A percentile compares a stretch with the other conserved stretches of the same genome.
Evolutionary conservation across 2,797 vertebrate genomes (phyloP).

Genomic region (Discoglossus pictus): DNA sequence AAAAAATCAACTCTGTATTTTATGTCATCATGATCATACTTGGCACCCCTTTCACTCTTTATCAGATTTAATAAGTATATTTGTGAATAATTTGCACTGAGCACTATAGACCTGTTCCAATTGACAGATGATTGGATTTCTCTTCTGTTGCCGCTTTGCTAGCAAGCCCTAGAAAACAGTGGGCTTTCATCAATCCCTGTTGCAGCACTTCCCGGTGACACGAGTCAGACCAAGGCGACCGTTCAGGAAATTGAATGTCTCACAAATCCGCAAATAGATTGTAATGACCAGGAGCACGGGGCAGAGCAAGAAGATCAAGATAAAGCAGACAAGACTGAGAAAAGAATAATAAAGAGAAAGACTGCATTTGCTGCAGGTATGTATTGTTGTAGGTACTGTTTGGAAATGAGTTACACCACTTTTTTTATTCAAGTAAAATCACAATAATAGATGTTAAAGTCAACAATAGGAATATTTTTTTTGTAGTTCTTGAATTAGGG

Average conservation of each 20-base stretch:
- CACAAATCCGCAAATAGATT: conserved; percentile 62
- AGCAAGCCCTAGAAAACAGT: conserved; percentile 99
- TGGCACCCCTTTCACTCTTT: background rate
- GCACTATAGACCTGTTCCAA: conserved; percentile 25
- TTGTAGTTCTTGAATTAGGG: no score
- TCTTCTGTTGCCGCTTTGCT: conserved; percentile 58
- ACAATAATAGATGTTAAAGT: no score
- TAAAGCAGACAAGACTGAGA: conserved; percentile 82
- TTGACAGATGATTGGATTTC: conserved; percentile 40
- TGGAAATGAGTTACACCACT: no score
- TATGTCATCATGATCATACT: no score
- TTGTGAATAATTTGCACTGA: background rate
- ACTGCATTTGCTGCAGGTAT: conserved; percentile 84
- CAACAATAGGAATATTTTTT: no score
- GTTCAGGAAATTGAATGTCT: conserved; percentile 58
- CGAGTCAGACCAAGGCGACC: conserved; percentile 62
- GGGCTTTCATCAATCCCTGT: conserved; percentile 91
- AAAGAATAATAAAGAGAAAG: conserved; percentile 90
- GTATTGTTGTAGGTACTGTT: no score
- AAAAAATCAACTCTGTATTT: no score
- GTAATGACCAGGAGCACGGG: conserved; percentile 67
- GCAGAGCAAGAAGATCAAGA: conserved; percentile 70
- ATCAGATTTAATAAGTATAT: conserved; percentile 7
- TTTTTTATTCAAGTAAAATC: no score
- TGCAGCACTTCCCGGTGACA: conserved; percentile 75